A percentile compares a stretch with the other conserved stretches of the same genome.
phyloP scores from a whole-genome alignment of 2,113 vertebrate genomes.

The Sclerurus mexicanus region DNA sequence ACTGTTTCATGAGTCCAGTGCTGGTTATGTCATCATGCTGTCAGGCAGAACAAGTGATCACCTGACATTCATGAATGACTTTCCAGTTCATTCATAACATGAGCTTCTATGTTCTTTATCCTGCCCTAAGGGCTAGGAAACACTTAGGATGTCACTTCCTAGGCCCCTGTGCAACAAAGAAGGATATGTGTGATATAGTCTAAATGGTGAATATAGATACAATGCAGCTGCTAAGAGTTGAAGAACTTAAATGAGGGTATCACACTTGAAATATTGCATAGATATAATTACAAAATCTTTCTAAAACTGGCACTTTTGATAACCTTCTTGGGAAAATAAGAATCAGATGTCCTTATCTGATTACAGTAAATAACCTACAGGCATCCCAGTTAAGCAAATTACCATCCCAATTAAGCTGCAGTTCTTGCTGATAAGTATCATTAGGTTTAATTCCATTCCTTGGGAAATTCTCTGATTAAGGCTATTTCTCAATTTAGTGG shows the following conservation, averaged over 20 bases:
- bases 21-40: not conserved
- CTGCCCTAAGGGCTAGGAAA: not conserved
- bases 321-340: slow-evolving; percentile 41
- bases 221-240: not conserved
- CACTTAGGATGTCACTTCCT: not conserved
- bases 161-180: not conserved
- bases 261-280: not conserved
- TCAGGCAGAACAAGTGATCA: not conserved
- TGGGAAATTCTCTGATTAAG: slow-evolving; percentile 52
- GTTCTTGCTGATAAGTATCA: slow-evolving; percentile 60
- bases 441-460: slow-evolving; percentile 64
- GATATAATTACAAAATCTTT: not conserved
- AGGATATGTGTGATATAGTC: not conserved
- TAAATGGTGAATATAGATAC: not conserved
- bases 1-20: not conserved
- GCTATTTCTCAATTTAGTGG: slow-evolving; percentile 23
- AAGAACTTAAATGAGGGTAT: not conserved
- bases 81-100: not conserved
- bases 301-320: slow-evolving; percentile 10
- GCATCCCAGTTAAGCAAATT: slow-evolving; percentile 59
- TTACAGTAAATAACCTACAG: slow-evolving; percentile 63
- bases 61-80: not conserved
- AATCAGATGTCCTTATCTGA: slow-evolving; percentile 54
- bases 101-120: not conserved
- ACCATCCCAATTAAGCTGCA: slow-evolving; percentile 57